phyloP scores from a whole-genome alignment of 2,797 vertebrate species.

The Anguilla pacifica region DNA sequence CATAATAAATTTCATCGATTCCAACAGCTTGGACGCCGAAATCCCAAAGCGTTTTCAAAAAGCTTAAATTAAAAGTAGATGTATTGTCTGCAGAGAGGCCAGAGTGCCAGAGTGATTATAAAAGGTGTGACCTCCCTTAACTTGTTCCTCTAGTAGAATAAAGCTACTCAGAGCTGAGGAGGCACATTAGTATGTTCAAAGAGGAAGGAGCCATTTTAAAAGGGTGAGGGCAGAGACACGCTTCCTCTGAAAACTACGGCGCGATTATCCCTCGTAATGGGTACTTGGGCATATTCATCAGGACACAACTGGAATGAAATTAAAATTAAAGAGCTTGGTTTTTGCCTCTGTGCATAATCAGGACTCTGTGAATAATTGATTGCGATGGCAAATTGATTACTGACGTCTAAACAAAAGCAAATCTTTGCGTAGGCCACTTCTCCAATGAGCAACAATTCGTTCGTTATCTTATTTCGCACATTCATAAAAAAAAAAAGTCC shows the following conservation, averaged over 20 bases:
- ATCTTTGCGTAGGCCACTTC: conserved; percentile 8
- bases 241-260: neutral
- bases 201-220: neutral
- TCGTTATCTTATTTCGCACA: neutral
- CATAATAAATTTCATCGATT: conserved; percentile 81
- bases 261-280: neutral
- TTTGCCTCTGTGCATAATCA: neutral
- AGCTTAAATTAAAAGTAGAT: conserved; percentile 75
- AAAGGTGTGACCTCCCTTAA: conserved; percentile 60
- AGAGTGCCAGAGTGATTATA: conserved; percentile 61
- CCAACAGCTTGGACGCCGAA: conserved; percentile 62
- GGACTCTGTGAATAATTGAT: conserved; percentile 25
- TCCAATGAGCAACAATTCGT: neutral
- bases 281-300: neutral
- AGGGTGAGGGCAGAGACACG: neutral
- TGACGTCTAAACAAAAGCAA: conserved; percentile 25
- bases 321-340: conserved; percentile 11
- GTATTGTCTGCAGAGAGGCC: conserved; percentile 52
- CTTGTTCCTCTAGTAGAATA: conserved; percentile 55
- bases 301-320: neutral
- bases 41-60: conserved; percentile 56
- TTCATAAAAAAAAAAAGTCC: neutral
- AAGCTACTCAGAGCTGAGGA: conserved; percentile 39
- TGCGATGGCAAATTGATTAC: conserved; percentile 17
- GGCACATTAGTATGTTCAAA: neutral